These are phyloP conservation scores for Ginglymostoma cirratum DNA, from an alignment of 2,113 vertebrate genomes.

Conservation along the genomic window DNA sequence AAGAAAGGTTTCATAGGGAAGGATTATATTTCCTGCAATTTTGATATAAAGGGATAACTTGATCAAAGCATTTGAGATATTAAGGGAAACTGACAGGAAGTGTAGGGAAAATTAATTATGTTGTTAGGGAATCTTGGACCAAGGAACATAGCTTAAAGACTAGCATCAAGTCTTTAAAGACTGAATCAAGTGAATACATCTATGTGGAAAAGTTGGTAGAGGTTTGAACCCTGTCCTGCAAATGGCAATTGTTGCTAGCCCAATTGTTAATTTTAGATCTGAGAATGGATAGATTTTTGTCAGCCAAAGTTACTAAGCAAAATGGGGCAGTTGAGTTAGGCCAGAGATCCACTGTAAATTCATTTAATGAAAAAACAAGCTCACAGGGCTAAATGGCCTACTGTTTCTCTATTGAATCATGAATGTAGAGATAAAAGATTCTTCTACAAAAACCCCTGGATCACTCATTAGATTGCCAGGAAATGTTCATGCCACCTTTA, in stretches of 20 bases:
- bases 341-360: background rate
- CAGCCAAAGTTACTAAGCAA: background rate
- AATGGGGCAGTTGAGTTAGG: background rate
- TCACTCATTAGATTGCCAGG: background rate
- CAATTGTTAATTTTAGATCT: background rate
- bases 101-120: background rate
- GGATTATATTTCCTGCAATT: background rate
- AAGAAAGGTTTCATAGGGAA: background rate
- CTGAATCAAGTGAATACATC: background rate
- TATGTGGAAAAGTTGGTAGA: background rate
- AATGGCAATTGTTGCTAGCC: background rate
- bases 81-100: background rate
- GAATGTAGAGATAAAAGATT: background rate
- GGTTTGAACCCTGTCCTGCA: background rate
- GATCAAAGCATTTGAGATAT: background rate
- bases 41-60: background rate
- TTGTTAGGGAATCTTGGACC: background rate
- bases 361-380: background rate
- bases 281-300: background rate
- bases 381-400: background rate
- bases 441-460: background rate
- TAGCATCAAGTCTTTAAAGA: background rate
- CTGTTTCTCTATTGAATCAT: background rate
- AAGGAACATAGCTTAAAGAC: background rate
- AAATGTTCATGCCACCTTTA: background rate